Percentiles rank a stretch among this genome's conserved stretches.
Evolutionary conservation across 2,888 invertebrate genomes (phyloP).

Genomic region (Phlogophora meticulosa): DNA sequence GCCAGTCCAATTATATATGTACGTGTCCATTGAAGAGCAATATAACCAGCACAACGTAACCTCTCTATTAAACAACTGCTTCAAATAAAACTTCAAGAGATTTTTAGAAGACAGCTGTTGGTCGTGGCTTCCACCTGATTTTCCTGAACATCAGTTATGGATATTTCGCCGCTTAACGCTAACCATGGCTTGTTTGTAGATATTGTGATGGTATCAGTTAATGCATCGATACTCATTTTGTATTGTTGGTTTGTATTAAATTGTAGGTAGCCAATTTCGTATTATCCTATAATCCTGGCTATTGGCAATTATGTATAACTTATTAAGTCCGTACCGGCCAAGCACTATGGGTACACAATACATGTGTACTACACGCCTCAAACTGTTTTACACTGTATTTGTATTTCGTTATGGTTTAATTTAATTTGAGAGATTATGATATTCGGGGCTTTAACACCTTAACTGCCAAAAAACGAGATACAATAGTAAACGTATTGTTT

Average conservation of each 20-base stretch:
- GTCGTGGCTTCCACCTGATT: slow-evolving; percentile 31
- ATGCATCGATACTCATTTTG: slow-evolving; percentile 6
- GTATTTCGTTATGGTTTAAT: too few relatives aligned
- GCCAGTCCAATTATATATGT: slow-evolving; percentile 26
- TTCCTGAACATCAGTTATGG: slow-evolving; percentile 30
- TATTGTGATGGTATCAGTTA: slow-evolving; percentile 34
- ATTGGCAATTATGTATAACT: background rate
- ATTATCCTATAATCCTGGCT: background rate
- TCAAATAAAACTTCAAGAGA: background rate
- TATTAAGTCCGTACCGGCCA: background rate
- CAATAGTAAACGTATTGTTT: too few relatives aligned
- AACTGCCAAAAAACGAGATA: too few relatives aligned
- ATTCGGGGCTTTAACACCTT: too few relatives aligned
- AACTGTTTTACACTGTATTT: too few relatives aligned
- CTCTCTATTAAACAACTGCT: background rate
- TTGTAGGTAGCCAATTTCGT: slow-evolving; percentile 1
- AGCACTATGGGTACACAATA: too few relatives aligned
- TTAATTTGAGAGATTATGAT: too few relatives aligned
- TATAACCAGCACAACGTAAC: slow-evolving; percentile 19
- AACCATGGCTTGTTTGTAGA: slow-evolving; percentile 34
- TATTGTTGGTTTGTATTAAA: slow-evolving; percentile 1
- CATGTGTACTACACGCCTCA: too few relatives aligned
- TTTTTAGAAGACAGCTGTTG: slow-evolving; percentile 33
- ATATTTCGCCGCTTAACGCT: slow-evolving; percentile 37
- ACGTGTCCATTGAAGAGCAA: background rate